Percentiles rank a stretch among this genome's conserved stretches.
These are phyloP conservation scores for Antitype chi DNA, from an alignment of 2,888 invertebrate genomes.

Conservation along the genomic window DNA sequence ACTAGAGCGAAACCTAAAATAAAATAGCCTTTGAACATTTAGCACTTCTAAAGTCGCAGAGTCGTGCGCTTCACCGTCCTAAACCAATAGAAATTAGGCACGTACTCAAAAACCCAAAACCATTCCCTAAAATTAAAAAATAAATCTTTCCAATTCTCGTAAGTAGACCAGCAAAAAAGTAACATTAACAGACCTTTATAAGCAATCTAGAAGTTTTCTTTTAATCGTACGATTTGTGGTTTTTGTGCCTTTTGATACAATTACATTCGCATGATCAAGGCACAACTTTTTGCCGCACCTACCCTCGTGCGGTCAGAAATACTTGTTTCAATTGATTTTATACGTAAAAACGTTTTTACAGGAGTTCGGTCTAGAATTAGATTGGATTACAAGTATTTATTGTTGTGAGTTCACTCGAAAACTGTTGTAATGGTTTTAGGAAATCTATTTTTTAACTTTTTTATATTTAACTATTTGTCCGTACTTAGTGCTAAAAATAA, in stretches of 20 bases:
- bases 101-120: neutral
- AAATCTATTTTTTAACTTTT: slow-evolving; percentile 12
- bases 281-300: slow-evolving; percentile 43
- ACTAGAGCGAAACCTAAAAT: neutral
- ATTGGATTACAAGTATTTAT: slow-evolving; percentile 38
- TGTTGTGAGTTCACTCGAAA: neutral
- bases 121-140: neutral
- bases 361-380: slow-evolving; percentile 18
- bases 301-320: slow-evolving; percentile 22
- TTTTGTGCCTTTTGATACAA: slow-evolving; percentile 56
- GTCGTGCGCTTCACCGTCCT: neutral
- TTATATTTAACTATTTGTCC: neutral
- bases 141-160: neutral
- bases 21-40: neutral
- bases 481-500: slow-evolving; percentile 1
- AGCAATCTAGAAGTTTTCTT: slow-evolving; percentile 49
- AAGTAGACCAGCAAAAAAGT: slow-evolving; percentile 22
- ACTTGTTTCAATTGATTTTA: slow-evolving; percentile 44
- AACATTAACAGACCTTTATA: slow-evolving; percentile 19
- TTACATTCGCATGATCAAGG: slow-evolving; percentile 51
- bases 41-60: neutral
- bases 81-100: neutral
- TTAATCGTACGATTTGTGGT: slow-evolving; percentile 54
- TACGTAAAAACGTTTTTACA: slow-evolving; percentile 26
- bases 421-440: neutral